Evolutionary conservation across 2,888 invertebrate species (phyloP).

Genomic region (Protonemura montana): DNA sequence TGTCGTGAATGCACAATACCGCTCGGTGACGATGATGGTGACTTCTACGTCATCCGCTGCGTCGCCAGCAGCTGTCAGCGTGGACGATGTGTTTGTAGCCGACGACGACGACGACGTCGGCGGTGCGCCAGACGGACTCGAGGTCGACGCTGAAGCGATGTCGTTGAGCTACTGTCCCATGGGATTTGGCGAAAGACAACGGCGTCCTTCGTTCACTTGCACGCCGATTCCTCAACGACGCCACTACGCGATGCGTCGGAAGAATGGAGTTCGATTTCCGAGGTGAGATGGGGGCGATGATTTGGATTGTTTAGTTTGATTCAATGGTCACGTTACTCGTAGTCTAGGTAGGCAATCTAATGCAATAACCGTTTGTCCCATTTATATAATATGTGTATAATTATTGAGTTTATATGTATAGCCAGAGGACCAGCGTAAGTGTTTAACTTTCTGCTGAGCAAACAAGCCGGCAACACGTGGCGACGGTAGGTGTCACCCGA

Average conservation of each 20-base stretch:
- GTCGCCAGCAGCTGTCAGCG: constrained; percentile 15
- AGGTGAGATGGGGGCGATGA: constrained; percentile 42
- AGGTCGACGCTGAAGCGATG: not conserved
- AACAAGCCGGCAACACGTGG: too few relatives aligned
- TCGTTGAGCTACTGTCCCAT: not conserved
- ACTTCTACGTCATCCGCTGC: not conserved
- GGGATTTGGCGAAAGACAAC: constrained; percentile 9
- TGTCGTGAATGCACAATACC: not conserved
- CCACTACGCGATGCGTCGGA: constrained; percentile 53
- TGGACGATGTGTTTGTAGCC: constrained; percentile 30
- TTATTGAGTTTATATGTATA: too few relatives aligned
- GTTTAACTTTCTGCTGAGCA: too few relatives aligned
- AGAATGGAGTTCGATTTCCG: constrained; percentile 45
- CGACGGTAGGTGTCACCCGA: too few relatives aligned
- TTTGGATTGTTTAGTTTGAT: not conserved
- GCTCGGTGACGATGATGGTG: not conserved
- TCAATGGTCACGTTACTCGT: not conserved
- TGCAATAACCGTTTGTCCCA: too few relatives aligned
- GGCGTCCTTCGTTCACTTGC: constrained; percentile 52
- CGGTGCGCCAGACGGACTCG: not conserved
- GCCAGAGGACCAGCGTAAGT: too few relatives aligned
- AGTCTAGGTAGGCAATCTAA: too few relatives aligned
- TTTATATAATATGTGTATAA: too few relatives aligned
- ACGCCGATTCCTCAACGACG: constrained; percentile 52
- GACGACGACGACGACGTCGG: constrained; percentile 21